Evolutionary conservation across 2,113 vertebrate genomes (phyloP).

Genomic region (Columba janthina): DNA sequence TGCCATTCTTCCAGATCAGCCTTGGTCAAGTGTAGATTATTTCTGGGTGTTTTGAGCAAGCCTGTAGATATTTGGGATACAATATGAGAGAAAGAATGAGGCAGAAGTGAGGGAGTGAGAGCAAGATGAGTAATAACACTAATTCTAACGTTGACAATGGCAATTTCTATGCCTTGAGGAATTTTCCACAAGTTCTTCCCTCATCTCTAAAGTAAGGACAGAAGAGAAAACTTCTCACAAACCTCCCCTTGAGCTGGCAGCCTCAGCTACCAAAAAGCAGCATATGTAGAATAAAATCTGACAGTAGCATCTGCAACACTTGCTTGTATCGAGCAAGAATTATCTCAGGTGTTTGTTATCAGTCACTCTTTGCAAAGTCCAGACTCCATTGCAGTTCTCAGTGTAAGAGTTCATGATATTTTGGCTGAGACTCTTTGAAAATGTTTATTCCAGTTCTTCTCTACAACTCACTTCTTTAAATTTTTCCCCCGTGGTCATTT

Average conservation of each 20-base stretch:
- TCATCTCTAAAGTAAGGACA: rapidly evolving
- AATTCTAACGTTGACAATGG: neutral
- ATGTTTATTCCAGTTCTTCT: neutral
- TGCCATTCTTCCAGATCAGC: neutral
- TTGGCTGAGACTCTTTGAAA: neutral
- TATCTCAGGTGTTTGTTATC: neutral
- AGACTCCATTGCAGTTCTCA: neutral
- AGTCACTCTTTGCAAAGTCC: neutral
- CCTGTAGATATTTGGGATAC: neutral
- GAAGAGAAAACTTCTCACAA: neutral
- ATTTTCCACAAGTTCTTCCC: neutral
- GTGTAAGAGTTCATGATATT: neutral
- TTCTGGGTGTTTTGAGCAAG: neutral
- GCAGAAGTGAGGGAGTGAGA: neutral
- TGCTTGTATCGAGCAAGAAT: neutral
- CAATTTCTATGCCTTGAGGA: neutral
- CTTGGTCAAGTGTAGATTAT: neutral
- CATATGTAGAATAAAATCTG: neutral
- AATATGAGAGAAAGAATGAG: neutral
- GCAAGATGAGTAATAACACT: neutral
- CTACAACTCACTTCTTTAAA: neutral
- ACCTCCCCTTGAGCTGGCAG: neutral
- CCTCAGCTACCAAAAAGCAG: neutral
- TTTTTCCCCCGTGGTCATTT: neutral
- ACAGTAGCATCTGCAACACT: neutral